phyloP scores from a whole-genome alignment of 2,888 invertebrate species.

The Drosophila subquinaria region DNA sequence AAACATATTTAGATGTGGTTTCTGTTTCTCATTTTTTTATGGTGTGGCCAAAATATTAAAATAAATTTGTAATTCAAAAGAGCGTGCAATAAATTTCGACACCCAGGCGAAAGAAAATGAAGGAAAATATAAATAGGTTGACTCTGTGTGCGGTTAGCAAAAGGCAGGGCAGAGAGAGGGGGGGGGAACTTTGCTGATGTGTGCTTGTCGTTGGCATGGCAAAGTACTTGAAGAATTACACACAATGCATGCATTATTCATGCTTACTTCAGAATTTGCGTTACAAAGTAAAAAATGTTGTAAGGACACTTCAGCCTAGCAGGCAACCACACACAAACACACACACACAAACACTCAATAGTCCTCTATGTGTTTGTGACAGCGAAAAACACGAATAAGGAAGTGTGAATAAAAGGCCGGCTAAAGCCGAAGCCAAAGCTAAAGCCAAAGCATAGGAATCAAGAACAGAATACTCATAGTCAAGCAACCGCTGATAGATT shows the following conservation, averaged over 20 bases:
- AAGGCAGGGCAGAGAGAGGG: neutral
- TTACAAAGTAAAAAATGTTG: conserved; percentile 78
- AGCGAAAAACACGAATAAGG: conserved; percentile 54
- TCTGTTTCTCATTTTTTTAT: conserved; percentile 4
- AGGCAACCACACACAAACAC: conserved; percentile 19
- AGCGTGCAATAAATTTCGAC: conserved; percentile 72
- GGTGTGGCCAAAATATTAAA: conserved; percentile 63
- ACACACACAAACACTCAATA: neutral
- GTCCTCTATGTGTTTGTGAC: conserved; percentile 22
- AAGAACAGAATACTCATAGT: conserved; percentile 33
- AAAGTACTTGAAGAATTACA: conserved; percentile 80
- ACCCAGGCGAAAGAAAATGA: conserved; percentile 17
- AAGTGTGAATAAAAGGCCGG: conserved; percentile 61
- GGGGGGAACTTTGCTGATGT: conserved; percentile 46
- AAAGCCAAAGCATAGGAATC: neutral
- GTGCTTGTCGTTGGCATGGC: conserved; percentile 75
- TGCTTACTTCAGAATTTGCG: conserved; percentile 81
- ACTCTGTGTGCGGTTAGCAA: conserved; percentile 36
- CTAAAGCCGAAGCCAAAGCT: conserved; percentile 34
- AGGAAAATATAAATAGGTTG: conserved; percentile 70
- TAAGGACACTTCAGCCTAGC: conserved; percentile 76
- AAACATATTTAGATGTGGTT: conserved; percentile 40
- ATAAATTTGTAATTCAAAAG: conserved; percentile 77
- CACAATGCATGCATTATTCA: conserved; percentile 79
- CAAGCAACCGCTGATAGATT: conserved; percentile 72